Conservation (phyloP, 1,140 invertebrate genomes). For the Bombus polaris region DNA sequence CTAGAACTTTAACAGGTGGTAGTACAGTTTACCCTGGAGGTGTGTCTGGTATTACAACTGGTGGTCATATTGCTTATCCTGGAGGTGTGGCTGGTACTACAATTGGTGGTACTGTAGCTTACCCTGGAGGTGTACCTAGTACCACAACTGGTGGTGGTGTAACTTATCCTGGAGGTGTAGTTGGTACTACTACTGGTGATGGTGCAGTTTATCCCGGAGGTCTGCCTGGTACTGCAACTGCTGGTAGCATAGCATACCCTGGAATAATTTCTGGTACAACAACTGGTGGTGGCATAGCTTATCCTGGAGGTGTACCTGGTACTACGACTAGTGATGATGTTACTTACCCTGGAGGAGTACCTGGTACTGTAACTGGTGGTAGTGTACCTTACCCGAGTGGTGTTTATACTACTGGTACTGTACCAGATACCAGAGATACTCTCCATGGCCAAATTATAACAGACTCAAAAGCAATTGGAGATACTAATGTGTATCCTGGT, state of each 20-base stretch:
- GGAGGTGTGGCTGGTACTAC: background rate
- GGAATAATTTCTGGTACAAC: background rate
- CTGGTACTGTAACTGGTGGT: conserved; percentile 59
- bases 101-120: background rate
- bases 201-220: conserved; percentile 1
- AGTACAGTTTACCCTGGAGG: conserved; percentile 17
- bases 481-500: conserved; percentile 4
- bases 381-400: conserved; percentile 41
- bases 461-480: conserved; percentile 19
- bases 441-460: background rate
- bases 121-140: background rate
- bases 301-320: conserved; percentile 53
- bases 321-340: conserved; percentile 12
- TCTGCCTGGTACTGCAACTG: conserved; percentile 36
- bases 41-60: conserved; percentile 6
- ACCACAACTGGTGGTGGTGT: background rate
- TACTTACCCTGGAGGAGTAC: conserved; percentile 44
- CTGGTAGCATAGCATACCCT: conserved; percentile 30
- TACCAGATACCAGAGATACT: background rate
- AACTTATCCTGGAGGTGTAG: conserved; percentile 21
- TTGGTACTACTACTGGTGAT: background rate
- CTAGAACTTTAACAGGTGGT: conserved; percentile 7
- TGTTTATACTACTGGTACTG: conserved; percentile 3
- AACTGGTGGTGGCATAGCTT: background rate
- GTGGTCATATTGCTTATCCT: conserved; percentile 30